These are phyloP conservation scores for Liasis olivaceus DNA, from an alignment of 2,797 vertebrate genomes.

Conservation along the genomic window DNA sequence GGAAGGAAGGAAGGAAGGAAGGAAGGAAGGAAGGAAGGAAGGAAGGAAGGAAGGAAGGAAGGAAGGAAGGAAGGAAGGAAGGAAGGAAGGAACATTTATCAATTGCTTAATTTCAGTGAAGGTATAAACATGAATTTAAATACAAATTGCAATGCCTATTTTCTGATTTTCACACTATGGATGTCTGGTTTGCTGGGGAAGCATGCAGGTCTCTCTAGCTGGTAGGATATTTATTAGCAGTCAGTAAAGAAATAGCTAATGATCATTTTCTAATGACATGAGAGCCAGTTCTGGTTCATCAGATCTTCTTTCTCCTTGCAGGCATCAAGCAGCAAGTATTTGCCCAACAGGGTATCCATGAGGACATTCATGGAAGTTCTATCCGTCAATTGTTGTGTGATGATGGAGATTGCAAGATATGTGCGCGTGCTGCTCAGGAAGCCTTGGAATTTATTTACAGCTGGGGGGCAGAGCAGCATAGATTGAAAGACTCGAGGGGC, in stretches of 20 bases:
- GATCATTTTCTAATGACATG: background rate
- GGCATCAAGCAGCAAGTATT: background rate
- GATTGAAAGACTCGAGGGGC: background rate
- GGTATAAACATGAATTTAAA: background rate
- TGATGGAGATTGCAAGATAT: conserved; percentile 40
- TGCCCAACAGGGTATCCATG: no score
- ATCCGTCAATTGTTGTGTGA: conserved; percentile 53
- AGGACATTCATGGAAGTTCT: background rate
- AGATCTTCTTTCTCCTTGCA: background rate
- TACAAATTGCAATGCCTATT: background rate
- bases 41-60: no score
- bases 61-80: no score
- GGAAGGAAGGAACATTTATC: no score
- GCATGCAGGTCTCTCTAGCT: background rate
- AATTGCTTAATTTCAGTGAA: no score
- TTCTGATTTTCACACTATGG: background rate
- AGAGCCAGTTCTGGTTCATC: background rate
- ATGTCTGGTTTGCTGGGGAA: background rate
- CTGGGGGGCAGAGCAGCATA: no score
- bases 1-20: no score
- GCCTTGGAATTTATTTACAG: background rate
- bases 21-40: no score
- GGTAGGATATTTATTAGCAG: background rate
- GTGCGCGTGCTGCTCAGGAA: conserved; percentile 40
- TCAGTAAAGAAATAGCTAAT: background rate